Base-by-base conservation (phyloP, 2,113 vertebrate genomes). In the Cololabis saira region DNA sequence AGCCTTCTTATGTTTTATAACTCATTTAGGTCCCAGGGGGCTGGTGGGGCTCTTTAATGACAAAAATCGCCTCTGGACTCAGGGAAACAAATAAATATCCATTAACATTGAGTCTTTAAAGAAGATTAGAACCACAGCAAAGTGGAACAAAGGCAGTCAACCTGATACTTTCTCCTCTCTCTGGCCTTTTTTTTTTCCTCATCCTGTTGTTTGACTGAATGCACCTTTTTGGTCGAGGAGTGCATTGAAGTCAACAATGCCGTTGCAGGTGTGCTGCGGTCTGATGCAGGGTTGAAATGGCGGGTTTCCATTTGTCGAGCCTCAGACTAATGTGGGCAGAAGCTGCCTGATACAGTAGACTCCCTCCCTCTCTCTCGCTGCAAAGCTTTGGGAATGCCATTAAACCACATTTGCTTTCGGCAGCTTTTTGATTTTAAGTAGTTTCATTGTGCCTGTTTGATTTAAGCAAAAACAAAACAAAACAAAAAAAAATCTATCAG, bases 261-360 rank as follows among this genome's bases (percentile, higher is more conserved):
- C 64, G 27, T 63, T 67, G 67, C 88, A 87, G 87, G 82, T 89
- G 79, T 74, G 71, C 44, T 50, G 68, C 41, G 33, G 60, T 68
- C 71, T 48, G 67, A 71, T 61, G 41, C 33, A 63, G 64, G 84
- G 19, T 53, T 75, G 50, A 59, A 61, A 53, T 75, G 61, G 74
- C 40, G 67, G 56, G 74, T 78, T 79, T 77, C 77, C 41, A 15
- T 71, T 71, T 12, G 16, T 49, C 56, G 4, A 17, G 22, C 56
- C 42, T 56, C 62, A 55, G 19, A 19, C 30, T 81, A 60, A 47
- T 57, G 50, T 52, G 5, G 41, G 47, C 57, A 24, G 44, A 60
- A 54, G 24, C 41, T 5, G 50, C n/a, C 21, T 52, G 5, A 11
- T 13, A 55, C 56, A 37, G 18, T 21, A 30, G 42, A 9, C 16